These are phyloP conservation scores for Agelastica alni DNA, from an alignment of 2,888 invertebrate genomes.

Conservation along the genomic window DNA sequence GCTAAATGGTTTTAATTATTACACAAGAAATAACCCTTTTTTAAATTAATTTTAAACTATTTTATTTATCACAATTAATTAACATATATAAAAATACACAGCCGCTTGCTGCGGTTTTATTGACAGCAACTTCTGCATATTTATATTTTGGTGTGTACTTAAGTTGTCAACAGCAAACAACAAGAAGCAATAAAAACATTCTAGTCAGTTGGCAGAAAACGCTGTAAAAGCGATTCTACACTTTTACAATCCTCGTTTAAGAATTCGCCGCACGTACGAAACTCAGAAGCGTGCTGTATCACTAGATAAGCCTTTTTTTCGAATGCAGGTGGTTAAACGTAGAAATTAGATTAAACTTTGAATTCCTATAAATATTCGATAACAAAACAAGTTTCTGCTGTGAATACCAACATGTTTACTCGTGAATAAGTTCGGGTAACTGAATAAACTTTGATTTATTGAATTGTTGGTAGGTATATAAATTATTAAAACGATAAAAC, in stretches of 20 bases:
- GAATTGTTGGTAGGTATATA: too few species aligned
- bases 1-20: too few species aligned
- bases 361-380: constrained; percentile 22
- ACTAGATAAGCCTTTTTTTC: constrained; percentile 23
- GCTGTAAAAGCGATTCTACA: constrained; percentile 1
- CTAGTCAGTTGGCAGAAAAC: constrained; percentile 11
- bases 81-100: too few species aligned
- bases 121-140: neutral
- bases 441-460: too few species aligned
- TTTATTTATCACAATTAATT: too few species aligned
- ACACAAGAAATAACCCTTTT: too few species aligned
- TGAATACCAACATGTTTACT: constrained; percentile 1
- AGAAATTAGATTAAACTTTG: constrained; percentile 25
- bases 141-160: neutral
- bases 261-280: constrained; percentile 24
- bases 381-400: constrained; percentile 1
- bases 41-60: too few species aligned
- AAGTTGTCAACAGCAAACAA: constrained; percentile 18
- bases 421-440: too few species aligned
- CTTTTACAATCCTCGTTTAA: constrained; percentile 12
- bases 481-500: too few species aligned
- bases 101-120: neutral
- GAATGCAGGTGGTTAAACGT: constrained; percentile 21
- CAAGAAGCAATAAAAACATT: constrained; percentile 14
- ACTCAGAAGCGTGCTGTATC: constrained; percentile 27